Percentiles rank a stretch among this genome's conserved stretches.
These are phyloP conservation scores for Melanotaenia boesemani DNA, from an alignment of 2,797 vertebrate species.

Conservation along the genomic window DNA sequence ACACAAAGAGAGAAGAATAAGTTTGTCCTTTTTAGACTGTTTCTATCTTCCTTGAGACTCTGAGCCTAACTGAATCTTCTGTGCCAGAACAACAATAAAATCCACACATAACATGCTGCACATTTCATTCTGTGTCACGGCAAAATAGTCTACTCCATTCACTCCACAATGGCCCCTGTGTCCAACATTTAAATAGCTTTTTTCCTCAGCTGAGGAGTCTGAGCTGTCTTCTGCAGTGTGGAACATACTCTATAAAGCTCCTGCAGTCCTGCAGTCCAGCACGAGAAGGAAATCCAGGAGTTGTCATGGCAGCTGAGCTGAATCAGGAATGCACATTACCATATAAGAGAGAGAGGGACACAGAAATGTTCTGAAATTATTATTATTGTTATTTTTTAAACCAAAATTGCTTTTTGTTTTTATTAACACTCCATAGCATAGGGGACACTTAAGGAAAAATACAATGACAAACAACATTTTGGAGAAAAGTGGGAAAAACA, in stretches of 20 bases:
- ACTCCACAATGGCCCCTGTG: conserved; percentile 24
- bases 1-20: neutral
- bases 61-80: conserved; percentile 3
- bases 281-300: conserved; percentile 56
- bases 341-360: conserved; percentile 31
- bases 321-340: conserved; percentile 70
- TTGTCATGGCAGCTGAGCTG: conserved; percentile 76
- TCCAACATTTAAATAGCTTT: conserved; percentile 19
- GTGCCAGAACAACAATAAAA: conserved; percentile 8
- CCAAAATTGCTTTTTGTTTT: conserved; percentile 36
- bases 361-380: conserved; percentile 43
- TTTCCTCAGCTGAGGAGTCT: conserved; percentile 10
- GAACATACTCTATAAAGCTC: conserved; percentile 36
- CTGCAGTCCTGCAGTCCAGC: conserved; percentile 37
- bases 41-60: neutral
- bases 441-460: conserved; percentile 27
- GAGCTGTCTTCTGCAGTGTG: conserved; percentile 33
- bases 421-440: conserved; percentile 41
- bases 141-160: conserved; percentile 11
- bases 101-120: neutral
- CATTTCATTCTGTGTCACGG: neutral
- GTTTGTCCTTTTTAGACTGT: neutral
- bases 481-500: neutral
- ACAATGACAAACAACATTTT: conserved; percentile 1
- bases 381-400: conserved; percentile 23